Conservation (phyloP, 92 coral and sea anemone species). For the Siderastrea radians region DNA sequence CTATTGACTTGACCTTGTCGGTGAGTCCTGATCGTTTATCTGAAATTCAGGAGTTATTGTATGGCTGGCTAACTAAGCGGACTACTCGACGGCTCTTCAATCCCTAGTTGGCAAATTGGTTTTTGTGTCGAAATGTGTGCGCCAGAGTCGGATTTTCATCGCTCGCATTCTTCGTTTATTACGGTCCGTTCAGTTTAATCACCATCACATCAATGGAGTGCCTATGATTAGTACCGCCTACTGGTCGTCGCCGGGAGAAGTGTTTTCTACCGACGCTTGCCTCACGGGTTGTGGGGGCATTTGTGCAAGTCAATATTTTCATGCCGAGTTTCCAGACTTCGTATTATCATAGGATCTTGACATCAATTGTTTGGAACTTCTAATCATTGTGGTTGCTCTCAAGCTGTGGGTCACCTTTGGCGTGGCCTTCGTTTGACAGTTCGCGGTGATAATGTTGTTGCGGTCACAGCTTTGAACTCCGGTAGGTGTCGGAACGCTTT, state of each 20-base stretch:
- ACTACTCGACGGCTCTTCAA: background rate
- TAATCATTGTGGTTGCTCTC: background rate
- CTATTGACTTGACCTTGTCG: background rate
- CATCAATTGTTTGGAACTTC: slow-evolving; percentile 1
- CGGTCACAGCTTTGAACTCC: slow-evolving; percentile 4
- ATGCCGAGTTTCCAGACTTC: no score
- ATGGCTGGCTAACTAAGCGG: no score
- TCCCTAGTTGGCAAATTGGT: no score
- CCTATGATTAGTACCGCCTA: background rate
- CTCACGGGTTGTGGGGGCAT: background rate
- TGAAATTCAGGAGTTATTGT: no score
- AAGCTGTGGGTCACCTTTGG: no score
- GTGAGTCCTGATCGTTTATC: background rate
- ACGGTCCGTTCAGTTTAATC: no score
- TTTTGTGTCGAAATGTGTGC: no score
- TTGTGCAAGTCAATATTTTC: background rate
- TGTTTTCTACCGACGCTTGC: no score
- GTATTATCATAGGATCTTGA: background rate
- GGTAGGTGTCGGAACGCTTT: no score
- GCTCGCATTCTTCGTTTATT: no score
- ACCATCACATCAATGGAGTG: slow-evolving; percentile 10
- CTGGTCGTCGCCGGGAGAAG: background rate
- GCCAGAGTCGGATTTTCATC: no score
- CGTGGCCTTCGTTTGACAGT: background rate
- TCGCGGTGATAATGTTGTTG: background rate